Evolutionary conservation across 2,113 vertebrate genomes (phyloP).

Genomic region (Nyctereutes procyonoides): DNA sequence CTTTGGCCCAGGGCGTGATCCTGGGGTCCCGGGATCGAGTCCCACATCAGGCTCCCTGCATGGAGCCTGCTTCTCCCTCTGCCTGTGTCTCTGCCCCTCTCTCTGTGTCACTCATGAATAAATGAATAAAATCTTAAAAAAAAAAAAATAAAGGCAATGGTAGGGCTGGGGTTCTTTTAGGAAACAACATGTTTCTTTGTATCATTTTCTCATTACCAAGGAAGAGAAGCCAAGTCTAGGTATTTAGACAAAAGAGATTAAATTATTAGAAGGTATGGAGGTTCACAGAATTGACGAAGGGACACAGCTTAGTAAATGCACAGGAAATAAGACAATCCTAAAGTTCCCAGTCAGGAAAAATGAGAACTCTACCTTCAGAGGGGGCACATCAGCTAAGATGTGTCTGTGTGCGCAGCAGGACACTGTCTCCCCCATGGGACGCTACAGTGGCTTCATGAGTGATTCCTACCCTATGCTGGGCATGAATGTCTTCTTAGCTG

Average conservation of each 20-base stretch:
- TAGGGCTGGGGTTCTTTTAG: background rate
- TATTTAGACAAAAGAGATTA: background rate
- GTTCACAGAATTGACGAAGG: background rate
- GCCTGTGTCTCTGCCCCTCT: no score
- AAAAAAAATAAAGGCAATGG: background rate
- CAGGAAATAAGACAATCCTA: background rate
- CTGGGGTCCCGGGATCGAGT: no score
- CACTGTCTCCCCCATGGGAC: rapidly evolving
- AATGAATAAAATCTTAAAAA: no score
- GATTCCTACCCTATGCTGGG: background rate
- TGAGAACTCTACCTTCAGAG: background rate
- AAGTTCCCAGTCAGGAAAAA: background rate
- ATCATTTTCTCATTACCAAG: background rate
- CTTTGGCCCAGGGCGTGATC: no score
- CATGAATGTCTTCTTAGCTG: background rate
- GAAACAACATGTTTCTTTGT: background rate
- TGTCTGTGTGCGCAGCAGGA: no score
- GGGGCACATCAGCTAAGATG: rapidly evolving
- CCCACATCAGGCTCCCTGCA: no score
- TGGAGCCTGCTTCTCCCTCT: no score
- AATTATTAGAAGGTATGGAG: background rate
- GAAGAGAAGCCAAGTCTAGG: background rate
- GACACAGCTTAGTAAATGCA: background rate
- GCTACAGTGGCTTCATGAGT: rapidly evolving
- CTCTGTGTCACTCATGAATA: no score